These are phyloP conservation scores for Ceratotherium simum DNA, from an alignment of 2,113 vertebrate genomes.

Conservation along the genomic window DNA sequence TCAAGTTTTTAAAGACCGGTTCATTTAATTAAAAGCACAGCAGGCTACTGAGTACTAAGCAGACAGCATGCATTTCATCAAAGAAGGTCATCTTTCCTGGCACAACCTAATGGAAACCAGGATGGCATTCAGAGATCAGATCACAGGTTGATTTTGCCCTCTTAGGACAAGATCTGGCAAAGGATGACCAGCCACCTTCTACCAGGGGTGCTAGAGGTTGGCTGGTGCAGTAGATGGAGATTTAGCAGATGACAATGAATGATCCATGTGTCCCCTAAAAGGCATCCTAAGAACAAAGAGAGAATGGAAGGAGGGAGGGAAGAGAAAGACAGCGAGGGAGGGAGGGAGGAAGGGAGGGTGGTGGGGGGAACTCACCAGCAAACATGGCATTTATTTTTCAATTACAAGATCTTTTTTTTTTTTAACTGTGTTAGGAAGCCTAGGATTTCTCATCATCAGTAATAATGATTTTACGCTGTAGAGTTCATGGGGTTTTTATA, in stretches of 20 bases:
- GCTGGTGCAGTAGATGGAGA: not conserved
- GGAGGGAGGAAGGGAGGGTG: no score
- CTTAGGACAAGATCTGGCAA: not conserved
- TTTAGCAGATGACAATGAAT: not conserved
- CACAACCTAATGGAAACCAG: not conserved
- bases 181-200: not conserved
- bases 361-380: not conserved
- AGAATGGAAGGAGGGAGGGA: no score
- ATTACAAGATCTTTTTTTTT: not conserved
- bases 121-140: not conserved
- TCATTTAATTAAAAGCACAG: slow-evolving; percentile 55
- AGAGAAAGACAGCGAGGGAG: not conserved
- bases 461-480: not conserved
- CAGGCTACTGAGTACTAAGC: not conserved
- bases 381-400: not conserved
- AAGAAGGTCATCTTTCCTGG: not conserved
- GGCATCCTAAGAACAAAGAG: not conserved
- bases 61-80: not conserved
- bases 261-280: not conserved
- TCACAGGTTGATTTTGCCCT: not conserved
- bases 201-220: not conserved
- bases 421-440: not conserved
- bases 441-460: not conserved
- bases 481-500: not conserved
- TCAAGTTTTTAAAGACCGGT: not conserved